Percentiles rank a stretch among this genome's conserved stretches.
These are phyloP conservation scores for Cyphomyrmex costatus DNA, from an alignment of 1,140 invertebrate genomes.

Conservation along the genomic window DNA sequence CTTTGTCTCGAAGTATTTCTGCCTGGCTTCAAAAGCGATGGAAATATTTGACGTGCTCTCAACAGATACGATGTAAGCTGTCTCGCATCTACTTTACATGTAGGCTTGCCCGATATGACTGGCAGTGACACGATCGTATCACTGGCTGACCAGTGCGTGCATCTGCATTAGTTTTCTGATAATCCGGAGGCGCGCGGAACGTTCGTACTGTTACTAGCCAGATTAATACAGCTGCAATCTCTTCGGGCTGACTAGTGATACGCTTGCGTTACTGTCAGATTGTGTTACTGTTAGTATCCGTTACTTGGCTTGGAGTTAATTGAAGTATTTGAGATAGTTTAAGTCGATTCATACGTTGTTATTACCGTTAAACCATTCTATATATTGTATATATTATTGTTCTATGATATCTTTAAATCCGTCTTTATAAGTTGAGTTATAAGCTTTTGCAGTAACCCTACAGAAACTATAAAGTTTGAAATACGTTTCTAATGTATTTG, in stretches of 20 bases:
- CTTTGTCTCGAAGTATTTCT: neutral
- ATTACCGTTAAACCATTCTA: neutral
- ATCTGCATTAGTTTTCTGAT: neutral
- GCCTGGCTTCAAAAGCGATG: neutral
- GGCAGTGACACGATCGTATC: neutral
- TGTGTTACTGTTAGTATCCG: constrained; percentile 11
- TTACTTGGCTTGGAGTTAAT: constrained; percentile 25
- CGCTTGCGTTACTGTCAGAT: constrained; percentile 1
- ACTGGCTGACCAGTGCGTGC: neutral
- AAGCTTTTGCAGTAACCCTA: neutral
- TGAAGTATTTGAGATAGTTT: neutral
- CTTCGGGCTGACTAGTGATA: constrained; percentile 1
- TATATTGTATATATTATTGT: no score
- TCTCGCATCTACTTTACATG: neutral
- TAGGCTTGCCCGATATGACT: neutral
- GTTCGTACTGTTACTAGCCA: neutral
- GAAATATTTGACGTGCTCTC: constrained; percentile 7
- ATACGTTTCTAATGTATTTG: neutral
- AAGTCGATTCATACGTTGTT: constrained; percentile 1
- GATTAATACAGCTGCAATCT: neutral
- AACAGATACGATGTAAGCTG: neutral
- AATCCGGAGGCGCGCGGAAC: neutral
- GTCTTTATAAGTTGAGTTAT: constrained; percentile 10
- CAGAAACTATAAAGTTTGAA: neutral
- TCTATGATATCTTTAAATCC: neutral